Evolutionary conservation across 2,797 vertebrate species (phyloP).

Genomic region (Adrianichthys oophorus): DNA sequence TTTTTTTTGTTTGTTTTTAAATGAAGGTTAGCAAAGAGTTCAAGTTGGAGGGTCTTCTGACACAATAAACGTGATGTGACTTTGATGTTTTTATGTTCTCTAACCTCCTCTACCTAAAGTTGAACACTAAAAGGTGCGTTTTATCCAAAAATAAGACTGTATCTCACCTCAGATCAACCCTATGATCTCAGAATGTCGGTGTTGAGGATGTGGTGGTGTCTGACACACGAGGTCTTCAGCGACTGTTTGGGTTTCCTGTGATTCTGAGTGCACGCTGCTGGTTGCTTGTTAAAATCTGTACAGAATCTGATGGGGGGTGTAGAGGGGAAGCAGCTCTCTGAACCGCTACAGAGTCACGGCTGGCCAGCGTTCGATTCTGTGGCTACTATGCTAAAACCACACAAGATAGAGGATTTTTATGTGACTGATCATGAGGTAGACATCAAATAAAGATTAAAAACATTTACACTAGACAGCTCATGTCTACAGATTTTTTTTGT

Average conservation of each 20-base stretch:
- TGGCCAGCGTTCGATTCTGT: slow-evolving; percentile 56
- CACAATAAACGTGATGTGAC: slow-evolving; percentile 69
- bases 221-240: slow-evolving; percentile 23
- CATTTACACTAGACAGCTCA: slow-evolving; percentile 76
- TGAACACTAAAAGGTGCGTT: slow-evolving; percentile 71
- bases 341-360: slow-evolving; percentile 44
- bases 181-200: slow-evolving; percentile 41
- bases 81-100: slow-evolving; percentile 76
- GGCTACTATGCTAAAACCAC: slow-evolving; percentile 81
- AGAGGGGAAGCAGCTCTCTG: slow-evolving; percentile 54
- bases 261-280: slow-evolving; percentile 46
- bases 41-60: slow-evolving; percentile 62
- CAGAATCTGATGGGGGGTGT: slow-evolving; percentile 56
- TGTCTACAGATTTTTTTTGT: slow-evolving; percentile 46
- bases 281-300: slow-evolving; percentile 39
- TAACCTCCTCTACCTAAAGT: slow-evolving; percentile 92
- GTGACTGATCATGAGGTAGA: slow-evolving; percentile 91
- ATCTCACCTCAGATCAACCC: slow-evolving; percentile 47
- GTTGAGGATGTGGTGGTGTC: slow-evolving; percentile 24
- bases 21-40: slow-evolving; percentile 72
- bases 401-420: slow-evolving; percentile 88
- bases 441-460: slow-evolving; percentile 83
- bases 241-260: slow-evolving; percentile 38
- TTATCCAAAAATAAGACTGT: slow-evolving; percentile 64
- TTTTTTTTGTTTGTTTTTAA: slow-evolving; percentile 72